Conservation (phyloP, 2,797 vertebrate species). For the Channallabes apus region DNA sequence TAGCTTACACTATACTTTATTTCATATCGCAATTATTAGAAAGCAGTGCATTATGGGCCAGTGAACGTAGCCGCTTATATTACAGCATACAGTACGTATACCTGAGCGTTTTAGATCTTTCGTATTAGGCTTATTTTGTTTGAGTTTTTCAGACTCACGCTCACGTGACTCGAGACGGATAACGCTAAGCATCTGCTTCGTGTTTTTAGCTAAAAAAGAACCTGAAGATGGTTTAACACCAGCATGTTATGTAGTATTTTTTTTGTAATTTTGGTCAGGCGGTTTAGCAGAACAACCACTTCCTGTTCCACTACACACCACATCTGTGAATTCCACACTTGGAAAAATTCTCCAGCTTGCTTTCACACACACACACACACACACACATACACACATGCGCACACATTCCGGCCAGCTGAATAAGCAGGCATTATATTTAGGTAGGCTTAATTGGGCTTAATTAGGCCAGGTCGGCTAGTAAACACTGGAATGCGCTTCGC, state of each 20-base stretch:
- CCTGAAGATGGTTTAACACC: neutral
- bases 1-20: neutral
- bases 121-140: neutral
- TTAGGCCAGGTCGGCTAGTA: neutral
- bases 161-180: neutral
- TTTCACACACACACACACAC: neutral
- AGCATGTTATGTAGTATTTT: neutral
- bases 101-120: neutral
- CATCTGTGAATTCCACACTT: neutral
- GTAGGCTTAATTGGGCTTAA: constrained; percentile 10
- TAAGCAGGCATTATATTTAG: constrained; percentile 18
- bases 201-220: neutral
- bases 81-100: too few relatives aligned
- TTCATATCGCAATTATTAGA: neutral
- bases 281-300: constrained; percentile 52
- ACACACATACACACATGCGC: neutral
- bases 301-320: constrained; percentile 22
- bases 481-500: neutral
- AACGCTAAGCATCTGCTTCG: neutral
- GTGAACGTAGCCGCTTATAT: neutral
- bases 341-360: neutral
- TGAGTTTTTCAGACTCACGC: too few relatives aligned
- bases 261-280: neutral
- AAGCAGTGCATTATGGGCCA: neutral
- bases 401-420: neutral